A percentile compares a stretch with the other conserved stretches of the same genome.
These are phyloP conservation scores for Drosophila demipolita DNA, from an alignment of 2,888 invertebrate genomes.

Conservation along the genomic window DNA sequence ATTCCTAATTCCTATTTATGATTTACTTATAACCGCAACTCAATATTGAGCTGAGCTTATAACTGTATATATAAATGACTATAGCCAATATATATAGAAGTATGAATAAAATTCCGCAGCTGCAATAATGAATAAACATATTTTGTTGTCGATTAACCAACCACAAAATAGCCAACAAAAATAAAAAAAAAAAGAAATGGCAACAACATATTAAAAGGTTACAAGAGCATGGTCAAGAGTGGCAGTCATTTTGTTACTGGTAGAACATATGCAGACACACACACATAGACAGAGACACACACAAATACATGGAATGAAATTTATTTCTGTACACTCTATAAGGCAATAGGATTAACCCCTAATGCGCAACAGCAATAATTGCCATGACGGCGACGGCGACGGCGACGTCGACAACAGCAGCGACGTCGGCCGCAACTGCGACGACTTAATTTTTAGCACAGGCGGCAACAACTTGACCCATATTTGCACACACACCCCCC, in stretches of 20 bases:
- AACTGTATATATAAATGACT: not conserved
- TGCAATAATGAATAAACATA: constrained; percentile 53
- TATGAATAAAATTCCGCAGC: constrained; percentile 38
- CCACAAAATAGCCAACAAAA: constrained; percentile 45
- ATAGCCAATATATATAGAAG: constrained; percentile 15
- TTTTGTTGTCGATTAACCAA: constrained; percentile 54
- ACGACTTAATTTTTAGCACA: constrained; percentile 78
- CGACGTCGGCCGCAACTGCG: constrained; percentile 22
- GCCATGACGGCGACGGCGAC: constrained; percentile 60
- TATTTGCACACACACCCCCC: constrained; percentile 58
- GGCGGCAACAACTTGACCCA: constrained; percentile 80
- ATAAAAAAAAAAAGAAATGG: not conserved
- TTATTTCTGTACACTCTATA: constrained; percentile 50
- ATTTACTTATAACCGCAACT: not conserved
- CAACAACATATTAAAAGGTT: constrained; percentile 15
- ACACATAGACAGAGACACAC: constrained; percentile 6
- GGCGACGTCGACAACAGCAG: constrained; percentile 19
- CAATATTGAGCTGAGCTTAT: not conserved
- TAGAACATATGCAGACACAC: constrained; percentile 35
- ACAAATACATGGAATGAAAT: constrained; percentile 31
- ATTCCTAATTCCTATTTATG: not conserved
- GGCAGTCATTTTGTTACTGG: constrained; percentile 33
- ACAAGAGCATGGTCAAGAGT: constrained; percentile 44
- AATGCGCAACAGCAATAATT: constrained; percentile 78
- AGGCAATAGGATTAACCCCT: constrained; percentile 77